Evolutionary conservation across 2,797 vertebrate genomes (phyloP), one percentile per base, ranked within the genome.

Genomic region (Gallinago solitaria): DNA sequence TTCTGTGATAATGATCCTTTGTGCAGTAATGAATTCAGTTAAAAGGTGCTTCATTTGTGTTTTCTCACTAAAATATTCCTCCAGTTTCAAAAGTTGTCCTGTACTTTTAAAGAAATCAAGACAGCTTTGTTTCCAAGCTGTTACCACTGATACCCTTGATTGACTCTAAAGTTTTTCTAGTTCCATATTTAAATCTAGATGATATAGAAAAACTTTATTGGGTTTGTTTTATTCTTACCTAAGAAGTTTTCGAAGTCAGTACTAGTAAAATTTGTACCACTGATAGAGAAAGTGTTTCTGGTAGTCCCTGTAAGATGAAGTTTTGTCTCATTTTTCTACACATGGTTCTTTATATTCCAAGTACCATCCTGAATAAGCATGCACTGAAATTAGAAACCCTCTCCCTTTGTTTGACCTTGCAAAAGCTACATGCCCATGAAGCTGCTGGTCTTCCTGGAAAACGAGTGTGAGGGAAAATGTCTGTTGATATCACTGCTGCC

Each of bases 401-500:
- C 45, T 94, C 65, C 53, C 45, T 95, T 86, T 81, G 61, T 88
- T 39, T 95, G 92, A 86, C 67, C 45, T 75, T 79, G 35, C 30
- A 71, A 63, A 78, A 93, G 23, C 56, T 56, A 2, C 30, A 24
- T 11, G 23, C 12, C 32, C 54, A 57, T 61, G 59, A 81, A 90
- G 73, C 28, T 94, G 37, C 73, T 82, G 88, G 24, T 50, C 24
- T 61, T 91, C 57, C 37, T 1, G 0, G 50, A 27, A 67, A 43
- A 73, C 43, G 20, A 76, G 32, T 4, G 8, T 30, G 25, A 80
- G 59, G 37, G 27, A n/a, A 90, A 76, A 59, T 35, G 18, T 84
- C 67, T 67, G 51, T 75, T 79, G n/a, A 3, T 71, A 43, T 61
- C 77, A 73, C 57, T 70, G 88, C 69, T 89, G 51, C 51, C 21